These are phyloP conservation scores for Danaus plexippus DNA, from an alignment of 1,140 invertebrate species.

Conservation along the genomic window DNA sequence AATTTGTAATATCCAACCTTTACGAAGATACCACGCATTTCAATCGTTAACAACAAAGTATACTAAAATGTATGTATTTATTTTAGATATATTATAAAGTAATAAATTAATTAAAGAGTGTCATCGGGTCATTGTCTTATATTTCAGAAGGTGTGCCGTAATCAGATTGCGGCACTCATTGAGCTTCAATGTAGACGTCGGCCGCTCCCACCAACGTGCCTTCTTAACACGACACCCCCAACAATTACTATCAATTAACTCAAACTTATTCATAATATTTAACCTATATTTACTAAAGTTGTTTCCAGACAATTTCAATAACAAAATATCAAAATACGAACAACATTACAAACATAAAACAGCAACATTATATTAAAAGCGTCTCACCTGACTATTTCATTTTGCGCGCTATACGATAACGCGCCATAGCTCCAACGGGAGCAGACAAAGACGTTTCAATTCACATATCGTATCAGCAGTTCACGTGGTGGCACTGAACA, in stretches of 20 bases:
- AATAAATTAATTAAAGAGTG: no score
- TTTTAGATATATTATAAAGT: no score
- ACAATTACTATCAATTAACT: no score
- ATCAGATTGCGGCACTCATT: slow-evolving; percentile 67
- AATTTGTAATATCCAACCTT: background rate
- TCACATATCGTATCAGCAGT: slow-evolving; percentile 45
- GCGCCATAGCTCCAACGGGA: slow-evolving; percentile 33
- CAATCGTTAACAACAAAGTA: slow-evolving; percentile 5
- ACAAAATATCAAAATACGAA: no score
- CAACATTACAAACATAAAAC: no score
- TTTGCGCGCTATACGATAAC: slow-evolving; percentile 36
- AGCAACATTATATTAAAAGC: no score
- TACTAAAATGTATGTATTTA: background rate
- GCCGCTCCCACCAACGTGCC: slow-evolving; percentile 46
- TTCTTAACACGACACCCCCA: no score
- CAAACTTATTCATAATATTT: no score
- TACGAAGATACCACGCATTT: background rate
- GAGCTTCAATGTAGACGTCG: slow-evolving; percentile 56
- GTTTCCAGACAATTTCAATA: no score
- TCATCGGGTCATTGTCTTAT: slow-evolving; percentile 24
- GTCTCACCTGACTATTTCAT: slow-evolving; percentile 65
- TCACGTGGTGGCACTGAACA: slow-evolving; percentile 49
- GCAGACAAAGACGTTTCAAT: slow-evolving; percentile 33
- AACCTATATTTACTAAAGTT: no score
- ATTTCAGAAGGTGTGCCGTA: slow-evolving; percentile 61